A percentile compares a stretch with the other conserved stretches of the same genome.
Evolutionary conservation across 2,888 invertebrate species (phyloP).

Genomic region (Brachypalpus laphriformis): DNA sequence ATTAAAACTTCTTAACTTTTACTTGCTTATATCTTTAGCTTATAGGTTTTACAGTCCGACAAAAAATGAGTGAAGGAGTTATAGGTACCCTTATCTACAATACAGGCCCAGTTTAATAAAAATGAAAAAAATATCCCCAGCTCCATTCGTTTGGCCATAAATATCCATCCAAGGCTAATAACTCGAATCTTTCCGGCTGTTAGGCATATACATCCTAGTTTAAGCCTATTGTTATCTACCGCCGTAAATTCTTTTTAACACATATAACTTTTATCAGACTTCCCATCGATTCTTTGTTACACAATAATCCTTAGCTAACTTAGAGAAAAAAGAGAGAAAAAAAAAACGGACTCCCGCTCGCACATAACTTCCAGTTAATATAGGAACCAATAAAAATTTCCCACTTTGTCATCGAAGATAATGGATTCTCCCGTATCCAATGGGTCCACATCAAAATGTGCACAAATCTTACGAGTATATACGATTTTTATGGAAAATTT

Average conservation of each 20-base stretch:
- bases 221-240: neutral
- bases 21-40: too few relatives aligned
- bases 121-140: too few relatives aligned
- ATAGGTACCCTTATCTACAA: too few relatives aligned
- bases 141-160: too few relatives aligned
- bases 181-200: neutral
- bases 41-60: too few relatives aligned
- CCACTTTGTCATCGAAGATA: slow-evolving; percentile 51
- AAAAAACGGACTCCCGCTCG: slow-evolving; percentile 5
- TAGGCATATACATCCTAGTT: slow-evolving; percentile 3
- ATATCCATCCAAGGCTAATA: neutral
- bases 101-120: too few relatives aligned
- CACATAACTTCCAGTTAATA: slow-evolving; percentile 26
- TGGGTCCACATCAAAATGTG: slow-evolving; percentile 30
- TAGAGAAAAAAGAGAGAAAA: neutral
- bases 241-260: neutral
- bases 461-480: slow-evolving; percentile 47
- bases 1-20: too few relatives aligned
- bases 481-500: slow-evolving; percentile 60
- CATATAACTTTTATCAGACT: slow-evolving; percentile 1
- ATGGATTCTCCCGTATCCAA: slow-evolving; percentile 7
- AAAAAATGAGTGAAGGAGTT: too few relatives aligned
- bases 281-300: neutral
- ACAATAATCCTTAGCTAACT: slow-evolving; percentile 10
- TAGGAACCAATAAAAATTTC: slow-evolving; percentile 42